phyloP scores from a whole-genome alignment of 2,797 vertebrate species.

The Varecia variegata region DNA sequence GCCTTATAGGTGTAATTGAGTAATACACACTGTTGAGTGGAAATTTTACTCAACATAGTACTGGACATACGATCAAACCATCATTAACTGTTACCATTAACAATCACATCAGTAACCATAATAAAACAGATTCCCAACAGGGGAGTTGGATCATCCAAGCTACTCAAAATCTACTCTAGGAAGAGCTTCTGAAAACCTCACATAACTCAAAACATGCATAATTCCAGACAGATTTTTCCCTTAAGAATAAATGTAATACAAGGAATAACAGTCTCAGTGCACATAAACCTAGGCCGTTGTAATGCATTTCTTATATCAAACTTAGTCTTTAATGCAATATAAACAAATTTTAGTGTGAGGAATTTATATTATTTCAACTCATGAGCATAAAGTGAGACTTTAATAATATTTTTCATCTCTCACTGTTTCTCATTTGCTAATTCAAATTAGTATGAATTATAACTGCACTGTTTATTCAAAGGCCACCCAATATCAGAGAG shows the following conservation, averaged over 20 bases:
- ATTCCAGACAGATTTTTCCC: background rate
- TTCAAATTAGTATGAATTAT: conserved; percentile 12
- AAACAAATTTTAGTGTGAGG: background rate
- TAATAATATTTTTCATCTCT: conserved; percentile 9
- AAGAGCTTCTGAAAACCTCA: conserved; percentile 32
- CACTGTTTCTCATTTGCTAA: background rate
- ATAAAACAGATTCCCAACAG: background rate
- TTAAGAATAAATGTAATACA: background rate
- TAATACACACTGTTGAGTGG: background rate
- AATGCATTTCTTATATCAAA: background rate
- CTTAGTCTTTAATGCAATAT: background rate
- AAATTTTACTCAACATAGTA: background rate
- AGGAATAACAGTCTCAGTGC: background rate
- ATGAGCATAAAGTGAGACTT: background rate
- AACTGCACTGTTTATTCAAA: conserved; percentile 14
- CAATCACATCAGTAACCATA: conserved; percentile 12
- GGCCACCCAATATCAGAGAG: background rate
- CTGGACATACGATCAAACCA: background rate
- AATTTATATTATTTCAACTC: conserved; percentile 27
- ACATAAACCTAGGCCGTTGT: background rate
- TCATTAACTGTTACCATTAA: background rate
- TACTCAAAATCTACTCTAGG: background rate
- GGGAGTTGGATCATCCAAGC: background rate
- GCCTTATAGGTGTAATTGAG: background rate
- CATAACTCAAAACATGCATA: background rate